Conservation (phyloP, 2,888 invertebrate species). For the Pycnomerus fuliginosus region DNA sequence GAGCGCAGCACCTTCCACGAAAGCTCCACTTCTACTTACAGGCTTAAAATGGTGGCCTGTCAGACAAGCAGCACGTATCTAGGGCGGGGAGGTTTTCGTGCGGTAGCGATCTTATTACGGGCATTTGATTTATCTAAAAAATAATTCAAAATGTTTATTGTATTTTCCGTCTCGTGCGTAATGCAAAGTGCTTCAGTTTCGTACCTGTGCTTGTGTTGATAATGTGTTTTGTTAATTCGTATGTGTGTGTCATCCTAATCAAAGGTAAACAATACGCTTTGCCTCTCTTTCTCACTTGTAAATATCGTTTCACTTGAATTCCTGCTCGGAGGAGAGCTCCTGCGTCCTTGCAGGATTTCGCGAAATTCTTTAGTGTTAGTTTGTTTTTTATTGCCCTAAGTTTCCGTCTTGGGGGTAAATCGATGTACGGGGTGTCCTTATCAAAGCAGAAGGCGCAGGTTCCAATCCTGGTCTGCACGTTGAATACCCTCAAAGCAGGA, state of each 20-base stretch:
- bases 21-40: constrained; percentile 8
- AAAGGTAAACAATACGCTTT: constrained; percentile 51
- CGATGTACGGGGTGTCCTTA: constrained; percentile 39
- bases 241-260: constrained; percentile 40
- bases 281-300: constrained; percentile 39
- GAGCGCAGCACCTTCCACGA: constrained; percentile 16
- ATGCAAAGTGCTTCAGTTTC: constrained; percentile 19
- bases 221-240: constrained; percentile 17
- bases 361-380: constrained; percentile 6
- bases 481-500: constrained; percentile 30
- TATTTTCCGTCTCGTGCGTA: constrained; percentile 16
- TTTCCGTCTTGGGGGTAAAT: constrained; percentile 40
- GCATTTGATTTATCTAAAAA: constrained; percentile 26
- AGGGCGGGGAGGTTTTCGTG: constrained; percentile 51
- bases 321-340: constrained; percentile 11
- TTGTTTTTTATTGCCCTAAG: constrained; percentile 11
- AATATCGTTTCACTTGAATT: constrained; percentile 14
- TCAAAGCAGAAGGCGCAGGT: constrained; percentile 43
- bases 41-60: constrained; percentile 51
- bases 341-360: constrained; percentile 6
- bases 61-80: constrained; percentile 50
- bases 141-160: constrained; percentile 8
- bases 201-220: constrained; percentile 16
- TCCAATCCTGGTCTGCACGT: constrained; percentile 38
- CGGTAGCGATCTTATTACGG: constrained; percentile 39